Conservation (phyloP, 2,888 invertebrate species). For the Plagodis dolabraria region DNA sequence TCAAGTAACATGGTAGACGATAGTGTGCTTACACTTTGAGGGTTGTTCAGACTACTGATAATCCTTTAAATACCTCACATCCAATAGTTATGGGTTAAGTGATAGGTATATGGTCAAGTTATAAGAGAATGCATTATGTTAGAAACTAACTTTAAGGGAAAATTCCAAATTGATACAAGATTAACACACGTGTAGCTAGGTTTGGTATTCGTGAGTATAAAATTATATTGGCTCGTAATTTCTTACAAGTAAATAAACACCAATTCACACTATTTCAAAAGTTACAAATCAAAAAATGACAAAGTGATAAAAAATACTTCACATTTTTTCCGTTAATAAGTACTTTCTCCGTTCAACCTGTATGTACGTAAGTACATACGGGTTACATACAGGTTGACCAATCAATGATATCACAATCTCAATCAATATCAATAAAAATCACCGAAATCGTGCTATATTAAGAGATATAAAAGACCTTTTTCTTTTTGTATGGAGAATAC, state of each 20-base stretch:
- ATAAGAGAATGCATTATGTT: conserved; percentile 9
- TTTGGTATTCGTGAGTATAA: background rate
- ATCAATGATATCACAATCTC: too few relatives aligned
- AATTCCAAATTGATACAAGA: background rate
- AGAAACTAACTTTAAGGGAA: background rate
- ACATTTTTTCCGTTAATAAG: too few relatives aligned
- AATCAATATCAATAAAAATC: too few relatives aligned
- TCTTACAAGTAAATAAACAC: too few relatives aligned
- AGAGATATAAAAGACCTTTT: too few relatives aligned
- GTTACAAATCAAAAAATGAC: background rate
- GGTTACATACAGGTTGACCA: too few relatives aligned
- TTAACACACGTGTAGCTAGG: background rate
- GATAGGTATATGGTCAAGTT: conserved; percentile 19
- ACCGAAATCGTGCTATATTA: too few relatives aligned
- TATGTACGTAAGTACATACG: too few relatives aligned
- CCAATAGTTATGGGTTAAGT: conserved; percentile 19
- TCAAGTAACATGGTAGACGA: conserved; percentile 26
- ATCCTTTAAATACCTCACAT: conserved; percentile 31
- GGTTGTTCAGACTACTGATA: conserved; percentile 31
- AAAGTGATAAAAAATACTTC: too few relatives aligned
- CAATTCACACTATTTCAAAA: background rate
- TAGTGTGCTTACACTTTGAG: conserved; percentile 31
- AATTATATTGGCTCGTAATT: too few relatives aligned
- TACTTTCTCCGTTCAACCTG: too few relatives aligned
- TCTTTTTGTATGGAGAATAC: too few relatives aligned